phyloP scores from a whole-genome alignment of 1,140 invertebrate species.

The Lithobius niger region DNA sequence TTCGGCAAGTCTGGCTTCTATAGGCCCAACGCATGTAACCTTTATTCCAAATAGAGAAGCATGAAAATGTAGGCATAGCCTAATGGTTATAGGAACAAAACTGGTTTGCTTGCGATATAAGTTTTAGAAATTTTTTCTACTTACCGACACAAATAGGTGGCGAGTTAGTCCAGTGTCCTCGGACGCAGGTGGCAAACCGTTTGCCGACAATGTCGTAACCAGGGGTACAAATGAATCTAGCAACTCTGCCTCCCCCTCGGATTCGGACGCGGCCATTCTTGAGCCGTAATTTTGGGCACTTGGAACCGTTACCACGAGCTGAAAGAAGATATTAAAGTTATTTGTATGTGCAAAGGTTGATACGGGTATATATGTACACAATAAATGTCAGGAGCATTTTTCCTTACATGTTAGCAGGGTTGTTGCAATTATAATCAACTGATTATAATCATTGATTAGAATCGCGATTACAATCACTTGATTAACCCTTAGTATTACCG shows the following conservation, averaged over 20 bases:
- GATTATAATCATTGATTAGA: too few relatives aligned
- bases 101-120: not conserved
- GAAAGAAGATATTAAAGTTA: too few relatives aligned
- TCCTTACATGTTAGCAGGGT: too few relatives aligned
- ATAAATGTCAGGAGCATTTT: too few relatives aligned
- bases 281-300: conserved; percentile 20
- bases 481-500: too few relatives aligned
- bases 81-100: not conserved
- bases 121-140: conserved; percentile 22
- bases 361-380: too few relatives aligned
- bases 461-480: too few relatives aligned
- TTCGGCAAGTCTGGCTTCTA: too few relatives aligned
- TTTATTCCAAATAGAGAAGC: conserved; percentile 6
- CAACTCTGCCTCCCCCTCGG: conserved; percentile 32
- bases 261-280: conserved; percentile 30
- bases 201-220: conserved; percentile 45
- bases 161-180: conserved; percentile 43
- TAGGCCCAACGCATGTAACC: not conserved
- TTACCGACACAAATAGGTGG: conserved; percentile 50
- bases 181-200: conserved; percentile 42
- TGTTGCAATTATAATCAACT: too few relatives aligned
- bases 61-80: not conserved
- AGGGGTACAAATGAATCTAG: conserved; percentile 40
- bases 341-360: too few relatives aligned
- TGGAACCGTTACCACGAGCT: too few relatives aligned